Base-by-base conservation (phyloP, 2,113 vertebrate genomes). In the Trichomycterus rosablanca region DNA sequence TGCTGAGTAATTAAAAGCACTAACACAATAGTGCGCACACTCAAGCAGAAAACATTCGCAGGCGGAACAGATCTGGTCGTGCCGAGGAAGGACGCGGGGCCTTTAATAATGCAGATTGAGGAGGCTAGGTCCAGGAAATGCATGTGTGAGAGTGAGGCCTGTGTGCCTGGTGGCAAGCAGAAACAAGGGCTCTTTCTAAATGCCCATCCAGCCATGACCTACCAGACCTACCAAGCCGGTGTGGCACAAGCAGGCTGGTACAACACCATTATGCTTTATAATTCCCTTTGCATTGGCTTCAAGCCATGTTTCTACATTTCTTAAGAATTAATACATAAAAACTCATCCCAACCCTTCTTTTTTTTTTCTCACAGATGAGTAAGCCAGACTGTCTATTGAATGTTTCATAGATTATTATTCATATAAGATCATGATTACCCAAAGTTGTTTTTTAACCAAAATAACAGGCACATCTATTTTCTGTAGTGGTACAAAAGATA, bases 1-100 rank as follows among this genome's bases (percentile, higher is more conserved):
- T 95, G 93, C 91, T 93, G 90, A 92, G 88, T 92, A 92, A 93
- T 93, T 94, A 93, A 91, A 94, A 88, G 81, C 75, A 63, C 79
- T 74, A 74, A 80, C 85, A 91, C 89, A 90, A 93, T 87, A 82
- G 74, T 76, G 82, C 72, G 83, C 74, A 87, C 81, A 91, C 80
- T 89, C 83, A 89, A 88, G 87, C 84, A 89, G 86, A 89, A 88
- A 89, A 88, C 83, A 83, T 78, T 79, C 76, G 81, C 78, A 72
- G 85, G 76, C 67, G 79, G 80, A 78, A 74, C 68, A 77, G 77
- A 74, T 80, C 55, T 52, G 62, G 53, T 53, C 46, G 11, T 64
- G 66, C 28, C 22, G 19, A 23, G 67, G 55, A 68, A 74, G 68
- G 70, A 73, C 53, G 53, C 3, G 20, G 45, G 40, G 37, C 50